Conservation (phyloP, 2,797 vertebrate genomes). For the Syngnathus acus region DNA sequence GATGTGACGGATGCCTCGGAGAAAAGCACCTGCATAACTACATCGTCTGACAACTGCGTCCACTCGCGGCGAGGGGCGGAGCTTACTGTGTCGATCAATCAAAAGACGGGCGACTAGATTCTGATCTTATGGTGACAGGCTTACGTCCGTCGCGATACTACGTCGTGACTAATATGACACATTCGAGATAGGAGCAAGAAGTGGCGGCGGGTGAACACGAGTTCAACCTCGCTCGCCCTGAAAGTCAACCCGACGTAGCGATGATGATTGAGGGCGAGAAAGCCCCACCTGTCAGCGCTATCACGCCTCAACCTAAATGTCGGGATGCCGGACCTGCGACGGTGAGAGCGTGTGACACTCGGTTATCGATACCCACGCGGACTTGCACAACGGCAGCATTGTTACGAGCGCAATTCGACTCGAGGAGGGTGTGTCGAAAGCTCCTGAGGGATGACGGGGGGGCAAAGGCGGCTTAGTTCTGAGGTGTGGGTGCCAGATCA, state of each 20-base stretch:
- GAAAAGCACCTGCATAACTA: conserved; percentile 22
- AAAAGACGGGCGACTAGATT: conserved; percentile 24
- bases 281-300: conserved; percentile 20
- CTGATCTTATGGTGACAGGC: conserved; percentile 33
- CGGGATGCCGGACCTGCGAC: conserved; percentile 31
- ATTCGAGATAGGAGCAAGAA: conserved; percentile 25
- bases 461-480: conserved; percentile 15
- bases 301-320: conserved; percentile 12
- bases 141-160: conserved; percentile 22
- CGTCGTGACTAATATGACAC: conserved; percentile 33
- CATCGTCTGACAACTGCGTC: conserved; percentile 22
- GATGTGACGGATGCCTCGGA: conserved; percentile 68
- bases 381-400: conserved; percentile 33
- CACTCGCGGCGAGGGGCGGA: conserved; percentile 5
- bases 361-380: conserved; percentile 31
- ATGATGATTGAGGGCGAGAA: conserved; percentile 15
- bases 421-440: conserved; percentile 45
- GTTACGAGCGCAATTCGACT: conserved; percentile 35
- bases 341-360: conserved; percentile 32
- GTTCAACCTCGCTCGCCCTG: conserved; percentile 30
- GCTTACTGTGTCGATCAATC: background rate
- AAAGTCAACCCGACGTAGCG: conserved; percentile 14
- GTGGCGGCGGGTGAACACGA: conserved; percentile 40
- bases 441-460: conserved; percentile 15
- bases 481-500: conserved; percentile 48